Percentiles rank a stretch among this genome's conserved stretches.
Conservation (phyloP, 2,797 vertebrate genomes). For the Varecia variegata region DNA sequence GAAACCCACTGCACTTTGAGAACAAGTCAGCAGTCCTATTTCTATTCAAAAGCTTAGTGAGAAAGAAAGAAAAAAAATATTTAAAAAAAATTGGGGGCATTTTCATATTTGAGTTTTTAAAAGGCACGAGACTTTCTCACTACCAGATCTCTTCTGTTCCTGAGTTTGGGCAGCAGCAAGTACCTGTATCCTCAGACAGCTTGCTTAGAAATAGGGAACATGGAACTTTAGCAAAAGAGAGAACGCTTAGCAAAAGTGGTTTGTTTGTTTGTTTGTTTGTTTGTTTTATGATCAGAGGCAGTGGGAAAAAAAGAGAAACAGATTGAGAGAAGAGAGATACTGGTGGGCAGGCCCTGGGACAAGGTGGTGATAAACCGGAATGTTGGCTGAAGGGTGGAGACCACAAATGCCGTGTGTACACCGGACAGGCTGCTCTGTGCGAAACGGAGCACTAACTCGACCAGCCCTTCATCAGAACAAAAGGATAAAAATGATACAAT, state of each 20-base stretch:
- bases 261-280: background rate
- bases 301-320: background rate
- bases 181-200: too few relatives aligned
- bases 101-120: background rate
- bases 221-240: background rate
- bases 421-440: background rate
- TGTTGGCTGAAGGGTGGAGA: background rate
- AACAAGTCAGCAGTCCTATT: background rate
- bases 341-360: fast-evolving
- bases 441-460: background rate
- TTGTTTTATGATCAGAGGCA: background rate
- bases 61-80: background rate
- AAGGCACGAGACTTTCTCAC: background rate
- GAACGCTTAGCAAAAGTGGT: background rate
- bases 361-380: background rate
- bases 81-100: background rate
- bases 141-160: background rate
- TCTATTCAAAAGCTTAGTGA: background rate
- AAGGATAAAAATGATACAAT: background rate
- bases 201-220: background rate
- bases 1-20: background rate
- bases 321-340: background rate
- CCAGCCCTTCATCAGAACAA: background rate
- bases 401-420: background rate
- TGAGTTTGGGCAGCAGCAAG: background rate